Evolutionary conservation across 2,797 vertebrate genomes (phyloP).

Genomic region (Balearica regulorum): DNA sequence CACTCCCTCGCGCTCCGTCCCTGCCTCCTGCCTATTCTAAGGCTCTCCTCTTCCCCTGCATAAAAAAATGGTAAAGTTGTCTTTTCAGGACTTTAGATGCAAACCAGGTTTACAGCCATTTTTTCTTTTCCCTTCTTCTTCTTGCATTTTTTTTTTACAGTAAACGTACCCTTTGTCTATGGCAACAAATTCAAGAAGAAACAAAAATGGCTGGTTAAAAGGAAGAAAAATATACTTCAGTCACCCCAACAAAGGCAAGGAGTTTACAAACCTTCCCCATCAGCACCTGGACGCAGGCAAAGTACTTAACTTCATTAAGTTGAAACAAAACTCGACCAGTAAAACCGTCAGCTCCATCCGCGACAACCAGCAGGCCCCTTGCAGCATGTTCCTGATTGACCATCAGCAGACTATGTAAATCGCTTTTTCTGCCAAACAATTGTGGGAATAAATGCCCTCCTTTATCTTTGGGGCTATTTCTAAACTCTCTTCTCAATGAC

Average conservation of each 20-base stretch:
- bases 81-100: constrained; percentile 65
- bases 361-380: constrained; percentile 57
- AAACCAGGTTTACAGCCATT: constrained; percentile 56
- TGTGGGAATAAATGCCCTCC: constrained; percentile 52
- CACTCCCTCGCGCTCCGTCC: constrained; percentile 17
- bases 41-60: constrained; percentile 43
- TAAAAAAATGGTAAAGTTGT: constrained; percentile 59
- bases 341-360: constrained; percentile 49
- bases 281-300: constrained; percentile 34
- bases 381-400: constrained; percentile 26
- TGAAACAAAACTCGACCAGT: constrained; percentile 60
- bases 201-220: constrained; percentile 49
- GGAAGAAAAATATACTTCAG: constrained; percentile 50
- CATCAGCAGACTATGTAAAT: constrained; percentile 51
- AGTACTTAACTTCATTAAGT: constrained; percentile 63
- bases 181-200: constrained; percentile 40
- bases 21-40: constrained; percentile 61
- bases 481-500: constrained; percentile 23
- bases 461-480: constrained; percentile 44
- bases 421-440: constrained; percentile 59
- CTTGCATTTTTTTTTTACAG: neutral
- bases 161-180: constrained; percentile 46
- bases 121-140: neutral
- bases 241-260: constrained; percentile 62
- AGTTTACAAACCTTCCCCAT: constrained; percentile 57